These are phyloP conservation scores for Anableps anableps DNA, from an alignment of 2,797 vertebrate species.

Conservation along the genomic window DNA sequence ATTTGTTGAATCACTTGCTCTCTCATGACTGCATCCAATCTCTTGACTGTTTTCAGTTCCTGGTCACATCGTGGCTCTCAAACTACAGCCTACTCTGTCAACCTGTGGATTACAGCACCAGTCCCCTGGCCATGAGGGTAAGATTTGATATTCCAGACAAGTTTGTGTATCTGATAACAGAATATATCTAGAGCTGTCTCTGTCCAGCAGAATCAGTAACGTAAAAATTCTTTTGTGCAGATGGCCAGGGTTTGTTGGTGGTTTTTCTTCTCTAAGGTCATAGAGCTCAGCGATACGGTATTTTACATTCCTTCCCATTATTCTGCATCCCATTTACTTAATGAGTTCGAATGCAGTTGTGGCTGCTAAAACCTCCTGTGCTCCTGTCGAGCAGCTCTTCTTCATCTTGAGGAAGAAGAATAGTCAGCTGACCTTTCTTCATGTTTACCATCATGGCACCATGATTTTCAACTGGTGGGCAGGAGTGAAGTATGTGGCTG, in stretches of 20 bases:
- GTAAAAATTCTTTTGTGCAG: slow-evolving; percentile 60
- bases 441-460: slow-evolving; percentile 95
- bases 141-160: not conserved
- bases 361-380: not conserved
- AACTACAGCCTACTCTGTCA: slow-evolving; percentile 83
- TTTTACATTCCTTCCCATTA: not conserved
- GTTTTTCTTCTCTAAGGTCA: slow-evolving; percentile 86
- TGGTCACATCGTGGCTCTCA: slow-evolving; percentile 77
- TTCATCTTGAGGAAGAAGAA: slow-evolving; percentile 98
- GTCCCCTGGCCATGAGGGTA: slow-evolving; percentile 78
- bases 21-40: not conserved
- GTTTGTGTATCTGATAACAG: not conserved
- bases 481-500: slow-evolving; percentile 94
- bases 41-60: slow-evolving; percentile 68
- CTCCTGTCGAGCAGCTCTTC: slow-evolving; percentile 82
- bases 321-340: not conserved
- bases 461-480: slow-evolving; percentile 99
- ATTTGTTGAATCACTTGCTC: not conserved
- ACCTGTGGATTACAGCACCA: slow-evolving; percentile 80
- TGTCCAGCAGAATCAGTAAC: not conserved
- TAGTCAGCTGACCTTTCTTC: slow-evolving; percentile 94
- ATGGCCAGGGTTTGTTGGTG: slow-evolving; percentile 87
- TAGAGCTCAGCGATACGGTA: slow-evolving; percentile 81
- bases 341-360: not conserved
- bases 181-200: no score